Percentiles rank a stretch among this genome's conserved stretches.
Conservation (phyloP, 2,797 vertebrate genomes). For the Echiichthys vipera region DNA sequence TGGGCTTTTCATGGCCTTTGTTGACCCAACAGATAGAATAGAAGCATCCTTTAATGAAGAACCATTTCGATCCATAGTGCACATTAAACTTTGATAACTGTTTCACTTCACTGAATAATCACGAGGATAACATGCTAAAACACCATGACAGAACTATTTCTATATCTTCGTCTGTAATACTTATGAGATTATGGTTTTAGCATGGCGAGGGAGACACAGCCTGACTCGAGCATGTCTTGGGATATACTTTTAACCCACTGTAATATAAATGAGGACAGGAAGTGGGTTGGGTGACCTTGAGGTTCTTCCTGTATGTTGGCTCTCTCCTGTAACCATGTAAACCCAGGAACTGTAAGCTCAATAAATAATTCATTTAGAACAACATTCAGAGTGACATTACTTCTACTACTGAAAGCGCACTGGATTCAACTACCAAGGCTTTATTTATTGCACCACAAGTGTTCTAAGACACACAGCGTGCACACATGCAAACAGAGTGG, state of each 20-base stretch:
- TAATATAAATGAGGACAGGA: conserved; percentile 68
- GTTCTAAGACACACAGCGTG: neutral
- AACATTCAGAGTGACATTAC: conserved; percentile 17
- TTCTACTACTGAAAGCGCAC: neutral
- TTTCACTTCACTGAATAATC: neutral
- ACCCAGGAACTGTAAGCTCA: conserved; percentile 14
- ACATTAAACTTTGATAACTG: conserved; percentile 30
- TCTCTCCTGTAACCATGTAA: conserved; percentile 30
- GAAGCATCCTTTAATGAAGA: conserved; percentile 21
- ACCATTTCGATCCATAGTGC: neutral
- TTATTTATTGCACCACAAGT: neutral
- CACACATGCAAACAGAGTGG: neutral
- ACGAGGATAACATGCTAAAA: conserved; percentile 8
- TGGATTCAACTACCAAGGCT: neutral
- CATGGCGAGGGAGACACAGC: neutral
- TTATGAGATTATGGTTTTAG: conserved; percentile 23
- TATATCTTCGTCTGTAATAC: neutral
- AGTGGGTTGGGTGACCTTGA: conserved; percentile 36
- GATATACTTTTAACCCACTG: conserved; percentile 49
- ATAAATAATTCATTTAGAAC: conserved; percentile 46
- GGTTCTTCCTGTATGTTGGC: conserved; percentile 21
- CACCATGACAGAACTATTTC: conserved; percentile 33
- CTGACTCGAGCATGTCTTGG: conserved; percentile 32
- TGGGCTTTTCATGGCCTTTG: neutral
- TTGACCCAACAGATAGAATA: neutral